phyloP scores from a whole-genome alignment of 2,797 vertebrate genomes.

The Eulemur coronatus region DNA sequence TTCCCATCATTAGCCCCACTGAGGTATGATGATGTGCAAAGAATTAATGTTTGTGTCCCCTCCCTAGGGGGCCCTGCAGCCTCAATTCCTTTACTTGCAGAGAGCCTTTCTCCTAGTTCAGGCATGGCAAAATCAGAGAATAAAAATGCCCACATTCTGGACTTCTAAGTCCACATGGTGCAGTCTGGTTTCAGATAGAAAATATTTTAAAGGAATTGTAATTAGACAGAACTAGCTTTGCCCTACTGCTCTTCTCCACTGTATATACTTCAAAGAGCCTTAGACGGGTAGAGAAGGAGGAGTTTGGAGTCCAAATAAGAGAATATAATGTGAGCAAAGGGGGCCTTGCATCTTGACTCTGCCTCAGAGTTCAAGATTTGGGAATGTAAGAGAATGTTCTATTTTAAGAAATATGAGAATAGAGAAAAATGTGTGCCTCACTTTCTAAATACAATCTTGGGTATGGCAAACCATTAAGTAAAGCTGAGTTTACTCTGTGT shows the following conservation, averaged over 20 bases:
- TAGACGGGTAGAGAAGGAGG: background rate
- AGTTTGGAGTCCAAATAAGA: background rate
- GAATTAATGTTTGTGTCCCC: background rate
- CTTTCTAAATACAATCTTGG: background rate
- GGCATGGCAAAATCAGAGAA: background rate
- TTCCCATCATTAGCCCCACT: background rate
- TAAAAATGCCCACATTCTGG: background rate
- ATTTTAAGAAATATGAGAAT: background rate
- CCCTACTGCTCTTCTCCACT: background rate
- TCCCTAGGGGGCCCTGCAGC: background rate
- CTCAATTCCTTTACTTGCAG: background rate
- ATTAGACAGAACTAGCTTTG: background rate
- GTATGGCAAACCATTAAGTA: background rate
- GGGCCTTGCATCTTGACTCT: background rate
- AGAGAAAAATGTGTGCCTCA: background rate
- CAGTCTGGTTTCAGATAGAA: background rate
- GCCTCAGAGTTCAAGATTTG: background rate
- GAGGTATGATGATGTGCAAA: background rate
- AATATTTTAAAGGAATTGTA: background rate
- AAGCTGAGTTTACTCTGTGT: background rate
- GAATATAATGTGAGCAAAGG: background rate
- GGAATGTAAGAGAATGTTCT: background rate
- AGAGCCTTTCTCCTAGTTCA: background rate
- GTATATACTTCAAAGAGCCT: background rate
- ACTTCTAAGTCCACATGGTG: background rate